Conservation (phyloP, 2,888 invertebrate genomes). For the Eurytoma adleriae region DNA sequence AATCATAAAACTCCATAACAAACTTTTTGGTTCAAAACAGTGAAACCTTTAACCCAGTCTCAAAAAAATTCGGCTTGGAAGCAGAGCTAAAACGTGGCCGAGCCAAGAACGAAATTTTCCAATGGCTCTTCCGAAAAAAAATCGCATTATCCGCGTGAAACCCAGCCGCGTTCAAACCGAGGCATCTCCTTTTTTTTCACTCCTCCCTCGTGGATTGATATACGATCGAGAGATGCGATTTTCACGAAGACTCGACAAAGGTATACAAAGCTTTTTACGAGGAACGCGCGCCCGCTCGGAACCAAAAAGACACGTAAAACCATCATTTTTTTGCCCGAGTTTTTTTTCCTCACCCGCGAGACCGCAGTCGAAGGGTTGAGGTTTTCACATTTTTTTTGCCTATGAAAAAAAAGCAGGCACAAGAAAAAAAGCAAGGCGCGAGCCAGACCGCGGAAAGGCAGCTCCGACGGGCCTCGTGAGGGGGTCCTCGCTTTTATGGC, state of each 20-base stretch:
- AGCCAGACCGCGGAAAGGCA: too few relatives aligned
- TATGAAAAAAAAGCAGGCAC: background rate
- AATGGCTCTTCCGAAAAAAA: background rate
- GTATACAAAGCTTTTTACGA: conserved; percentile 22
- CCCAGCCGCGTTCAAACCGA: background rate
- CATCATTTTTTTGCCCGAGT: conserved; percentile 47
- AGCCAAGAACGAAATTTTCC: conserved; percentile 20
- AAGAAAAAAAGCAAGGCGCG: too few relatives aligned
- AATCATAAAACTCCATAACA: too few relatives aligned
- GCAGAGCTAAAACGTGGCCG: background rate
- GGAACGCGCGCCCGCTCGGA: background rate
- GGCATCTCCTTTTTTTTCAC: background rate
- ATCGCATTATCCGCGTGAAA: conserved; percentile 16
- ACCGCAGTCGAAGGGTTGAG: conserved; percentile 37
- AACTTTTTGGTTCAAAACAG: too few relatives aligned
- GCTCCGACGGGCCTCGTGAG: background rate
- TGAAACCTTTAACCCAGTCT: too few relatives aligned
- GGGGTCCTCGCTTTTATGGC: conserved; percentile 42
- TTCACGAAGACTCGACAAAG: conserved; percentile 33
- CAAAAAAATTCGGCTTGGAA: too few relatives aligned
- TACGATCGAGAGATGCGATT: conserved; percentile 35
- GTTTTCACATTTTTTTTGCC: conserved; percentile 46
- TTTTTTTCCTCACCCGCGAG: conserved; percentile 29
- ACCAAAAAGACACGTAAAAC: conserved; percentile 10
- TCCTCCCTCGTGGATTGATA: conserved; percentile 28